Conservation (phyloP, 2,797 vertebrate species). For the Florisuga fusca region DNA sequence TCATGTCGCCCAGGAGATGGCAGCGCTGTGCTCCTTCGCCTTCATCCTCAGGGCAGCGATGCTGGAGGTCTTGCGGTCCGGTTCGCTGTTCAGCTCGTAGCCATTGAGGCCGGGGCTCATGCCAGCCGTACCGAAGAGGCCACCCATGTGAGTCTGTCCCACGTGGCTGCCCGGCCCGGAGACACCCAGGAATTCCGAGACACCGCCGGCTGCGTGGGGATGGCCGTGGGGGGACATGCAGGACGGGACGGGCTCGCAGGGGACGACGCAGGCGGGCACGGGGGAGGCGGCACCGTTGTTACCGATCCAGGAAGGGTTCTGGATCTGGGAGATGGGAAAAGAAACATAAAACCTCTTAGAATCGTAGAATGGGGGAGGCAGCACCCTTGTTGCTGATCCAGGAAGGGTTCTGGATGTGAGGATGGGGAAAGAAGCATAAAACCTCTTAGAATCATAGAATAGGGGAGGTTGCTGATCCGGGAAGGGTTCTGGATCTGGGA, state of each 20-base stretch:
- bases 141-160: slow-evolving; percentile 96
- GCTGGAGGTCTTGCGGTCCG: slow-evolving; percentile 98
- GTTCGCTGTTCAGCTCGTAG: slow-evolving; percentile 96
- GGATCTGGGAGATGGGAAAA: slow-evolving; percentile 66
- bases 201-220: slow-evolving; percentile 88
- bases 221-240: slow-evolving; percentile 95
- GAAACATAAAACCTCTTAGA: too few species aligned
- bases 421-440: too few species aligned
- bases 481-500: too few species aligned
- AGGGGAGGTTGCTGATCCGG: too few species aligned
- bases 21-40: slow-evolving; percentile 99
- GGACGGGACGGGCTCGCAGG: slow-evolving; percentile 93
- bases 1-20: slow-evolving; percentile 99
- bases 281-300: slow-evolving; percentile 92
- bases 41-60: slow-evolving; percentile 98
- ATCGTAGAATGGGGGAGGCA: too few species aligned
- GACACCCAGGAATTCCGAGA: slow-evolving; percentile 94
- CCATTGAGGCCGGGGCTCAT: slow-evolving; percentile 91
- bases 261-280: slow-evolving; percentile 93
- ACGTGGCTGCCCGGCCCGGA: slow-evolving; percentile 87
- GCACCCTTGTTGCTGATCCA: too few species aligned
- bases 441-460: too few species aligned
- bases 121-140: slow-evolving; percentile 89
- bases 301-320: slow-evolving; percentile 97
- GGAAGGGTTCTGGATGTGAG: too few species aligned